A percentile compares a stretch with the other conserved stretches of the same genome.
Conservation (phyloP, 2,888 invertebrate genomes). For the Trilocha varians region DNA sequence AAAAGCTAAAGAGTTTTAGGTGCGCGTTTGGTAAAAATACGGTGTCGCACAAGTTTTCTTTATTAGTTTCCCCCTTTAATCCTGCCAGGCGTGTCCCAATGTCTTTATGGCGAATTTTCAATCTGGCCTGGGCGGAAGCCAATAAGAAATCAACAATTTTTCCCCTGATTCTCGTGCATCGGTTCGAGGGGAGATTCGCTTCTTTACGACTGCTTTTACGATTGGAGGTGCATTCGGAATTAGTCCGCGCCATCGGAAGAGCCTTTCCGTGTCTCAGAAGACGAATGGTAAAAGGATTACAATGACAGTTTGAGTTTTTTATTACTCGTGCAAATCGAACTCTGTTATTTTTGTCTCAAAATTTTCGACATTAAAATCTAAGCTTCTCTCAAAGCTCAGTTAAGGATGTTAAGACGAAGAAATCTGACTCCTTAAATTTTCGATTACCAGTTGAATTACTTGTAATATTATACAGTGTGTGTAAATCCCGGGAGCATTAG, state of each 20-base stretch:
- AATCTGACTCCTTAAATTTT: constrained; percentile 4
- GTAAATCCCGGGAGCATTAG: constrained; percentile 4
- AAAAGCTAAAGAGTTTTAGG: constrained; percentile 62
- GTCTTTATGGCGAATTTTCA: constrained; percentile 73
- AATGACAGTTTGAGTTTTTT: constrained; percentile 39
- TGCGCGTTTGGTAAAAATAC: constrained; percentile 67
- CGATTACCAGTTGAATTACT: background rate
- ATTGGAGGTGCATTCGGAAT: constrained; percentile 72
- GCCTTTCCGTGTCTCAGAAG: constrained; percentile 66
- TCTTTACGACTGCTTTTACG: constrained; percentile 73
- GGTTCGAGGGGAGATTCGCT: constrained; percentile 60
- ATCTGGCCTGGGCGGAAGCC: constrained; percentile 69
- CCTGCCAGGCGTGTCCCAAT: constrained; percentile 69
- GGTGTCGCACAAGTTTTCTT: constrained; percentile 72
- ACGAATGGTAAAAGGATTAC: constrained; percentile 69
- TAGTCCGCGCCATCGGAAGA: constrained; percentile 59
- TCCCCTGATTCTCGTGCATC: constrained; percentile 67
- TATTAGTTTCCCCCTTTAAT: constrained; percentile 72
- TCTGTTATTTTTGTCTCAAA: background rate
- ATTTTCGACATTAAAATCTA: too few relatives aligned
- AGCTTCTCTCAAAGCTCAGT: too few relatives aligned
- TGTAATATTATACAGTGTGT: background rate
- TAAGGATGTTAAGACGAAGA: too few relatives aligned
- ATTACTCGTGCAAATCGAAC: constrained; percentile 7
- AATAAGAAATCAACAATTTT: constrained; percentile 73